Evolutionary conservation across 2,797 vertebrate species (phyloP).

Genomic region (Chromis chromis): DNA sequence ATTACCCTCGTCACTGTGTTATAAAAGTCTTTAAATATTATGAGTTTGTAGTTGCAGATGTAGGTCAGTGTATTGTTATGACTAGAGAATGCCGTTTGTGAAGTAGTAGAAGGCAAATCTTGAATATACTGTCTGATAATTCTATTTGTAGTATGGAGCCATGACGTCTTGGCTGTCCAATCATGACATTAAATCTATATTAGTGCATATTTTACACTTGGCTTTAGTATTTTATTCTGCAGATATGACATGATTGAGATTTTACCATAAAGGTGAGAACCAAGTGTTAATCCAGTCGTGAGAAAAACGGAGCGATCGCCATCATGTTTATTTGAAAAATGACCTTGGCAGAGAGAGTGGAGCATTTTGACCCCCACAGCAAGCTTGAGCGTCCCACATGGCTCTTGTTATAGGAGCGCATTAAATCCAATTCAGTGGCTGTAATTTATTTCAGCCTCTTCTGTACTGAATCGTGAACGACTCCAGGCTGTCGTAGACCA

Average conservation of each 20-base stretch:
- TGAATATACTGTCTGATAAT: neutral
- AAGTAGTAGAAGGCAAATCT: neutral
- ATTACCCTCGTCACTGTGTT: conserved; percentile 11
- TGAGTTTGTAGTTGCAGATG: neutral
- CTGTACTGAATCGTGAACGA: conserved; percentile 45
- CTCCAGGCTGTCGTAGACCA: conserved; percentile 17
- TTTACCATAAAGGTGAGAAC: conserved; percentile 10
- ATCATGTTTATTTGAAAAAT: conserved; percentile 30
- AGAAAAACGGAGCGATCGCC: conserved; percentile 14
- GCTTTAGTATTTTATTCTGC: neutral
- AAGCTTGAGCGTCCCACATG: conserved; percentile 60
- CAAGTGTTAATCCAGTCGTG: neutral
- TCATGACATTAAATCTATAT: neutral
- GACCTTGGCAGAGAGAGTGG: conserved; percentile 27
- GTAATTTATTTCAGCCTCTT: conserved; percentile 60
- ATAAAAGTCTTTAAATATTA: neutral
- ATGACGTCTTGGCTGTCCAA: neutral
- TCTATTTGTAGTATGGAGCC: neutral
- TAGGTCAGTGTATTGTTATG: conserved; percentile 6
- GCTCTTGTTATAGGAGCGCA: conserved; percentile 63
- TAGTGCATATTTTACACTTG: neutral
- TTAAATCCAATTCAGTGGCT: conserved; percentile 60
- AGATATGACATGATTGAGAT: neutral
- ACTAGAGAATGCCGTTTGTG: neutral
- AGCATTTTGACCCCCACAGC: conserved; percentile 43